A percentile compares a stretch with the other conserved stretches of the same genome.
Evolutionary conservation across 92 coral and sea anemone genomes (phyloP).

Genomic region (Pocillopora grandis): DNA sequence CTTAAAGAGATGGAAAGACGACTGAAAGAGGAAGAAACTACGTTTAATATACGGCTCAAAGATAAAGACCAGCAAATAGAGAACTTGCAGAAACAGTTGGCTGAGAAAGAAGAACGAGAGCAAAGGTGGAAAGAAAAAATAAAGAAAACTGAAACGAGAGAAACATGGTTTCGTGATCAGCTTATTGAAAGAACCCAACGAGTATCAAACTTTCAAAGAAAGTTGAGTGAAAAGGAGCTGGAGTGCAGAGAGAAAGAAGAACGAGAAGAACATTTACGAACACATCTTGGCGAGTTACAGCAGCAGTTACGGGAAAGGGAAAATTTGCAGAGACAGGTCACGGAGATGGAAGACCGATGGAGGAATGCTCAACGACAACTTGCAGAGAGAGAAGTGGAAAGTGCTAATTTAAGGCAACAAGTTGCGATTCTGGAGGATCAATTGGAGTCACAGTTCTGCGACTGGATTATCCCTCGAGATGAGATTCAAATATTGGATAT

Average conservation of each 20-base stretch:
- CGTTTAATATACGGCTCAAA: neutral
- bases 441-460: constrained; percentile 19
- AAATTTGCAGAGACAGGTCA: neutral
- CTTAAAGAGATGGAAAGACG: neutral
- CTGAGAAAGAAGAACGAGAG: neutral
- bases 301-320: neutral
- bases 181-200: neutral
- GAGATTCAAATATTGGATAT: constrained; percentile 59
- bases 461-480: constrained; percentile 67
- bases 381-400: neutral
- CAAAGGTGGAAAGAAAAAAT: neutral
- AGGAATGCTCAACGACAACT: neutral
- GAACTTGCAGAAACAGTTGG: neutral
- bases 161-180: too few species aligned
- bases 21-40: neutral
- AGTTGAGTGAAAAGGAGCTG: neutral
- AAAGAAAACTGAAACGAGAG: neutral
- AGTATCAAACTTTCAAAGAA: neutral
- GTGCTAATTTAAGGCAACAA: constrained; percentile 15
- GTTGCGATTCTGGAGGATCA: neutral
- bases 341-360: neutral
- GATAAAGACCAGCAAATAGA: neutral
- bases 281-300: neutral
- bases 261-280: neutral
- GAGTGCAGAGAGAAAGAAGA: neutral